Conservation (phyloP, 1,140 invertebrate genomes). For the Whitmania pigra region DNA sequence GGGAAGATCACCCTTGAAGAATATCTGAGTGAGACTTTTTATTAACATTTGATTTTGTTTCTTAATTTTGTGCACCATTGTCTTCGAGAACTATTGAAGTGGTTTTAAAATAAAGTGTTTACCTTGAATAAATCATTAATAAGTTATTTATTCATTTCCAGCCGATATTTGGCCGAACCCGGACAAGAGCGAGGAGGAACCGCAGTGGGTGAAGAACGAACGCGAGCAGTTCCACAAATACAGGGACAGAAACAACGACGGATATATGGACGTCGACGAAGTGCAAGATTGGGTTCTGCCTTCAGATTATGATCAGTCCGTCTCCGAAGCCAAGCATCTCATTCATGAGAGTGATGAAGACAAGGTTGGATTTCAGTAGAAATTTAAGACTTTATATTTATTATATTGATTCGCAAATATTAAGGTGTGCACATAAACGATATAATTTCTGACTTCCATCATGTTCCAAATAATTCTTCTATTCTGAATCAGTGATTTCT, state of each 20-base stretch:
- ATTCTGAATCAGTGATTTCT: background rate
- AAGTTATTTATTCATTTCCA: slow-evolving; percentile 28
- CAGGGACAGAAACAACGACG: slow-evolving; percentile 72
- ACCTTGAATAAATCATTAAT: background rate
- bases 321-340: slow-evolving; percentile 87
- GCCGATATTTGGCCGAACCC: slow-evolving; percentile 65
- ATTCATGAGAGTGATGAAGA: slow-evolving; percentile 82
- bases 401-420: background rate
- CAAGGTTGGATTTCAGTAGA: slow-evolving; percentile 42
- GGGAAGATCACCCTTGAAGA: slow-evolving; percentile 55
- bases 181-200: slow-evolving; percentile 59
- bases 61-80: background rate
- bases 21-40: slow-evolving; percentile 49
- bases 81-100: background rate
- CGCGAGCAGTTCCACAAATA: slow-evolving; percentile 69
- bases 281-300: slow-evolving; percentile 84
- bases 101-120: background rate
- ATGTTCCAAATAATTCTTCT: background rate
- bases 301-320: slow-evolving; percentile 86
- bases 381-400: slow-evolving; percentile 1
- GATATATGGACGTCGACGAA: slow-evolving; percentile 73
- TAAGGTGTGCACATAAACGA: background rate
- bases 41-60: background rate
- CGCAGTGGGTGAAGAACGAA: slow-evolving; percentile 90
- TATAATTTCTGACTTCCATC: background rate